Percentiles rank a stretch among this genome's conserved stretches.
These are phyloP conservation scores for Myotis lucifugus DNA, from an alignment of 2,113 vertebrate species.

Conservation along the genomic window DNA sequence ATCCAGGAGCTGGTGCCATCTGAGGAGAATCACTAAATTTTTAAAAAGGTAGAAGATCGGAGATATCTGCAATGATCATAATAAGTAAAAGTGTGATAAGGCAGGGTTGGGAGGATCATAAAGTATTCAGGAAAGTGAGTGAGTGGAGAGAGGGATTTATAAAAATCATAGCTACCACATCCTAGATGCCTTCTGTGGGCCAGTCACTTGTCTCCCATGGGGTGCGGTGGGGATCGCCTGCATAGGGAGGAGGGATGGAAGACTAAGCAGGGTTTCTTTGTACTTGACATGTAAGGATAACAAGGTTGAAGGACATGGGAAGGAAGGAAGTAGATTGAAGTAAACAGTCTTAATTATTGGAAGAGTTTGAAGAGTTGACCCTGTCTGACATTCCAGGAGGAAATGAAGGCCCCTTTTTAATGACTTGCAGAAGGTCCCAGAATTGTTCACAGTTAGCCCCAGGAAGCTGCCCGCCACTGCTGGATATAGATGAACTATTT, in stretches of 20 bases:
- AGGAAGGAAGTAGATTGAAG: not conserved
- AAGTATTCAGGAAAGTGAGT: not conserved
- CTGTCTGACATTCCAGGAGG: not conserved
- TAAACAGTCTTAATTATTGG: not conserved
- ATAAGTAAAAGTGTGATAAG: not conserved
- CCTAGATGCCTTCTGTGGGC: not conserved
- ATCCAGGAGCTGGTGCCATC: not conserved
- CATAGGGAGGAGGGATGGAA: not conserved
- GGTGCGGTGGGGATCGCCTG: not conserved
- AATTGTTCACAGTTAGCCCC: not conserved
- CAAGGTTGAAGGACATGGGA: not conserved
- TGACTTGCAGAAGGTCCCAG: not conserved
- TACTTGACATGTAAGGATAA: not conserved
- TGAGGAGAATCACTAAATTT: not conserved
- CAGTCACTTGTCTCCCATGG: not conserved
- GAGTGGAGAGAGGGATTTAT: not conserved
- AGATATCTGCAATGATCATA: not conserved
- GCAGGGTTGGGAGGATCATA: not conserved
- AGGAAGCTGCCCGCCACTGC: not conserved
- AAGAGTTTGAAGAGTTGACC: slow-evolving; percentile 20
- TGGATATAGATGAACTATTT: not conserved
- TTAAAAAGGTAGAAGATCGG: not conserved
- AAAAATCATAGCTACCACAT: not conserved
- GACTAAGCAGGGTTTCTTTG: not conserved
- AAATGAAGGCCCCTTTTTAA: not conserved